Evolutionary conservation across 2,888 invertebrate genomes (phyloP).

Genomic region (Lobophora halterata): DNA sequence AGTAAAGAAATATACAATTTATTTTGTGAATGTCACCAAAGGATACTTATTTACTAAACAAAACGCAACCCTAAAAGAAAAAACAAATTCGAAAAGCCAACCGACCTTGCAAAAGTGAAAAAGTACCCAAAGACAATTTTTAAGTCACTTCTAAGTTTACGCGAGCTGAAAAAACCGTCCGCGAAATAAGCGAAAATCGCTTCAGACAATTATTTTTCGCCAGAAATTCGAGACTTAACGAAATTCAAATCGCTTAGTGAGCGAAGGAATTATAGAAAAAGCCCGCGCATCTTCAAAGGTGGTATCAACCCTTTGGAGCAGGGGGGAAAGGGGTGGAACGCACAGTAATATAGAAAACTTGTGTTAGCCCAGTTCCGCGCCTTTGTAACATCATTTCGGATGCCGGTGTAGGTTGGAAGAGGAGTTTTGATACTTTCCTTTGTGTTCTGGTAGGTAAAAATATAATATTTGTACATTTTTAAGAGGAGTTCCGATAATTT

Average conservation of each 20-base stretch:
- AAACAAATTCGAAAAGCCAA: conserved; percentile 37
- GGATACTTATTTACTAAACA: neutral
- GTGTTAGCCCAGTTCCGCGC: conserved; percentile 81
- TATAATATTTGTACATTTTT: too few relatives aligned
- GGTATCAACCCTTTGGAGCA: conserved; percentile 69
- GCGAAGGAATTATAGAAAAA: conserved; percentile 77
- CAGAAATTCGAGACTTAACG: conserved; percentile 77
- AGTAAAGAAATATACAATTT: too few relatives aligned
- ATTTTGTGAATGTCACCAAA: too few relatives aligned
- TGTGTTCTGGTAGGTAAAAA: conserved; percentile 21
- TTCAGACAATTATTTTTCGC: conserved; percentile 77
- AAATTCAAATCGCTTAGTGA: conserved; percentile 79
- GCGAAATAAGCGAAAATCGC: conserved; percentile 65
- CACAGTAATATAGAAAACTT: conserved; percentile 80
- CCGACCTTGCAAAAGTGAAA: conserved; percentile 48
- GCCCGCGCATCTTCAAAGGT: conserved; percentile 79
- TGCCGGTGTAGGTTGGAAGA: conserved; percentile 49
- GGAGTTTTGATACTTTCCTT: conserved; percentile 45
- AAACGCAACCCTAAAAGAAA: conserved; percentile 20
- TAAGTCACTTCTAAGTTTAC: conserved; percentile 46
- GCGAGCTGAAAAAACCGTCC: conserved; percentile 40
- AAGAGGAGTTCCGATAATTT: too few relatives aligned
- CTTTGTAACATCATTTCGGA: conserved; percentile 81
- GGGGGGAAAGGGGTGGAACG: conserved; percentile 49
- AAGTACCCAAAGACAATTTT: conserved; percentile 42